Conservation (phyloP, 1,140 invertebrate species). For the Microvelia longipes region DNA sequence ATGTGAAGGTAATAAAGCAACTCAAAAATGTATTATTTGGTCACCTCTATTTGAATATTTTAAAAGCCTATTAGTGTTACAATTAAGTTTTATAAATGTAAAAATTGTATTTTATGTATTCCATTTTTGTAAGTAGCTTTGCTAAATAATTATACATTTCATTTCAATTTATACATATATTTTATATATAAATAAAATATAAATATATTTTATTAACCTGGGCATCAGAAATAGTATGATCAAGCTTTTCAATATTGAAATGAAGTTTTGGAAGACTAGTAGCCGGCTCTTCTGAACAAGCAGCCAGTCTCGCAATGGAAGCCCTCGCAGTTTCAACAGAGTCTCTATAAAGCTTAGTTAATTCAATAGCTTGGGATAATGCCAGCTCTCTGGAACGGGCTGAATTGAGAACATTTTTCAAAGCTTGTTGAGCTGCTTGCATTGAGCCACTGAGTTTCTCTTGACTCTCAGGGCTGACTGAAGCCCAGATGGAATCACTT, state of each 20-base stretch:
- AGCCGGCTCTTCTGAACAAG: constrained; percentile 56
- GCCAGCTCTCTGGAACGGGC: constrained; percentile 42
- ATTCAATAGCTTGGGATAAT: constrained; percentile 27
- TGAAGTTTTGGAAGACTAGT: constrained; percentile 57
- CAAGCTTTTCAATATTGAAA: constrained; percentile 63
- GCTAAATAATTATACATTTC: too few species aligned
- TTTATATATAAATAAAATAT: too few species aligned
- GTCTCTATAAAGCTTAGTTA: constrained; percentile 64
- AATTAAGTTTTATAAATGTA: too few species aligned
- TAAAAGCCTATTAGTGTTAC: too few species aligned
- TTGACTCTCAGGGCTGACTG: constrained; percentile 57
- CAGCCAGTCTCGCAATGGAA: constrained; percentile 46
- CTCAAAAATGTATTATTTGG: too few species aligned
- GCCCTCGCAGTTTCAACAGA: constrained; percentile 56
- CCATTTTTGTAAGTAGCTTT: too few species aligned
- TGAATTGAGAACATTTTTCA: constrained; percentile 65
- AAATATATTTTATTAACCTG: too few species aligned
- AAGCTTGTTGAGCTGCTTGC: constrained; percentile 53
- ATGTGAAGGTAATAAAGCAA: too few species aligned
- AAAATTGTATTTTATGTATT: too few species aligned
- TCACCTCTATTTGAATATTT: too few species aligned
- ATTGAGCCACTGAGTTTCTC: constrained; percentile 63
- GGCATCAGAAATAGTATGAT: constrained; percentile 57
- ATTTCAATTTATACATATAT: too few species aligned
- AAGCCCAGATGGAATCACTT: constrained; percentile 74